Base-by-base conservation (phyloP, 2,888 invertebrate genomes). In the Polydesmus complanatus region DNA sequence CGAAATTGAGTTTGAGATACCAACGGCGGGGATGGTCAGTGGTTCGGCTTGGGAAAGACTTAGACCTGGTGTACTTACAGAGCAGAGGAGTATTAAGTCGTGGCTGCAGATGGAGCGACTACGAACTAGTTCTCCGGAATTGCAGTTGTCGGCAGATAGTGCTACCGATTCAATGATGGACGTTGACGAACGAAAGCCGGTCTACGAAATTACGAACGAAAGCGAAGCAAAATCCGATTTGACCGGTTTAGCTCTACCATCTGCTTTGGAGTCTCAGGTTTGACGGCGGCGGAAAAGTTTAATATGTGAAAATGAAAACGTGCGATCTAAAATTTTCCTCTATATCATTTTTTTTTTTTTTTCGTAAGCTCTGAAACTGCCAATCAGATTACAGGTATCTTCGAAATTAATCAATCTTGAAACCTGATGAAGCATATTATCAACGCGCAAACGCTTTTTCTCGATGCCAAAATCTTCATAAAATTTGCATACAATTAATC, bases 61-160 rank as follows among this genome's bases (percentile, higher is more conserved):
- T 14, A 22, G 56, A 23, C 27, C 56, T 8, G 56, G 49, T 2
- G 56, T 27, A n/a, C 37, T 37, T 65, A 21, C 22, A 5, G 58
- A 54, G 56, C 63, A 48, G 63, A 62, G 27, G 56, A 68, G 66
- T 52, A 63, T 73, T 65, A 65, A 69, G 61, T 67, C 71, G 8
- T 73, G 73, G 65, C 76, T 78, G 64, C 67, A 68, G 53, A 78
- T 78, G 65, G 78, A 79, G 63, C 75, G 79, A 62, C 67, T 82
- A 26, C 73, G 83, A 60, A 81, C 81, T 3, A 81, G 80, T 67
- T 81, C 81, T 5, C 81, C 82, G 2, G 81, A 82, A 70, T 72
- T 82, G 5, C 51, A 61, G 5, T 5, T 37, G 37, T 37, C 37
- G 37, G 37, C 14, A 37, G 37, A 37, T 14, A 14, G 5, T 37